Evolutionary conservation across 2,888 invertebrate species (phyloP).

Genomic region (Agrotis segetum): DNA sequence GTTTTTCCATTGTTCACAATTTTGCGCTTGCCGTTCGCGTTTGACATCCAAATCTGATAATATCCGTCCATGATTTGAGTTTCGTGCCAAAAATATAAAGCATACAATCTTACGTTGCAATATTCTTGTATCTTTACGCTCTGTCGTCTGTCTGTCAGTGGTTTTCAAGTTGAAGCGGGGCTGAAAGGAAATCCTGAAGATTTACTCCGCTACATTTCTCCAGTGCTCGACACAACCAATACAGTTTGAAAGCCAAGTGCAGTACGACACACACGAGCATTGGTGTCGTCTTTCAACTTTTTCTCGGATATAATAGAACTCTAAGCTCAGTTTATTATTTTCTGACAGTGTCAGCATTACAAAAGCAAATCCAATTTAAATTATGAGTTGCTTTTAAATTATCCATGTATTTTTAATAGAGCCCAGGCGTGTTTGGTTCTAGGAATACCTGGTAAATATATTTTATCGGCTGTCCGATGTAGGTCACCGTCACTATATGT

Average conservation of each 20-base stretch:
- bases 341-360: not conserved
- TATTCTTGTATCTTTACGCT: slow-evolving; percentile 37
- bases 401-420: not conserved
- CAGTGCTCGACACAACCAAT: slow-evolving; percentile 23
- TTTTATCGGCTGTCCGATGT: slow-evolving; percentile 12
- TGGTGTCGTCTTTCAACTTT: slow-evolving; percentile 3
- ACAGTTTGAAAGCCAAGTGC: slow-evolving; percentile 37
- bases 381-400: not conserved
- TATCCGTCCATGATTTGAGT: slow-evolving; percentile 57
- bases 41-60: slow-evolving; percentile 65
- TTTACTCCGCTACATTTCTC: slow-evolving; percentile 52
- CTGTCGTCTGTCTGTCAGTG: slow-evolving; percentile 26
- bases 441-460: not conserved
- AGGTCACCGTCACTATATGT: slow-evolving; percentile 5
- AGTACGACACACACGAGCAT: slow-evolving; percentile 10
- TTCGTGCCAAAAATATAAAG: slow-evolving; percentile 54
- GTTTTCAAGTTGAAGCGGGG: slow-evolving; percentile 36
- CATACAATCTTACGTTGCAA: slow-evolving; percentile 48
- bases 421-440: not conserved
- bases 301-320: slow-evolving; percentile 10
- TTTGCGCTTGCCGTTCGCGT: slow-evolving; percentile 54
- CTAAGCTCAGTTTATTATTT: not conserved
- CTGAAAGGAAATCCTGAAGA: slow-evolving; percentile 44
- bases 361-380: not conserved
- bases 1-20: slow-evolving; percentile 66